phyloP scores from a whole-genome alignment of 1,140 invertebrate species.

The Dendrolimus kikuchii region DNA sequence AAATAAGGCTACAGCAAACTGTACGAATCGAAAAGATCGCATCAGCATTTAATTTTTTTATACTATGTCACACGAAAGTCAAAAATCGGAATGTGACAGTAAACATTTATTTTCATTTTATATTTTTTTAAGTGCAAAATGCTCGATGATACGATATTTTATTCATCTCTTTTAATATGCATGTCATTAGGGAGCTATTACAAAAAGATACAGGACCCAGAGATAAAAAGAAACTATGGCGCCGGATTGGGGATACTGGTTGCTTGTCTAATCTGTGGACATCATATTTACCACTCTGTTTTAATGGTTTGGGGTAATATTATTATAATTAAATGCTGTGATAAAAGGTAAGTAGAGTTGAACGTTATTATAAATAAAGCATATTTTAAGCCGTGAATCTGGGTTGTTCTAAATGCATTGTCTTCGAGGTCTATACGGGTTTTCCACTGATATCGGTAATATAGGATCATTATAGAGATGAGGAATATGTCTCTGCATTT shows the following conservation, averaged over 20 bases:
- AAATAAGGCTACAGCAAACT: too few relatives aligned
- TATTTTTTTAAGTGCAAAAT: conserved; percentile 8
- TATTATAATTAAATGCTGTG: conserved; percentile 49
- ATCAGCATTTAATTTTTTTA: too few relatives aligned
- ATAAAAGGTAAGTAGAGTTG: conserved; percentile 35
- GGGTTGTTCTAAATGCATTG: too few relatives aligned
- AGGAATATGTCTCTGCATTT: too few relatives aligned
- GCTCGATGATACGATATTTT: conserved; percentile 31
- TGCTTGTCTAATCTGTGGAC: conserved; percentile 38
- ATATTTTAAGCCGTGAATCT: too few relatives aligned
- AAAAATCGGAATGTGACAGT: neutral
- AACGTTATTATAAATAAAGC: too few relatives aligned
- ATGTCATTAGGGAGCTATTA: conserved; percentile 41
- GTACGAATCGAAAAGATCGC: too few relatives aligned
- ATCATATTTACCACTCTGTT: conserved; percentile 32
- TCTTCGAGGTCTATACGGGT: too few relatives aligned
- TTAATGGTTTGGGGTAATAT: conserved; percentile 53
- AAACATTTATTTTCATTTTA: neutral
- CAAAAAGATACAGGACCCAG: conserved; percentile 35
- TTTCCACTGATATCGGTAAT: too few relatives aligned
- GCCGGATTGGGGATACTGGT: conserved; percentile 46
- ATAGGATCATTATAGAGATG: too few relatives aligned
- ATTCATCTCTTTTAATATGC: conserved; percentile 34
- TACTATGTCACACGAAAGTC: too few relatives aligned
- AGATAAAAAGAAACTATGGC: conserved; percentile 43